Evolutionary conservation across 2,888 invertebrate genomes (phyloP), one percentile per base, ranked within the genome.

Genomic region (Petrolisthes manimaculis): DNA sequence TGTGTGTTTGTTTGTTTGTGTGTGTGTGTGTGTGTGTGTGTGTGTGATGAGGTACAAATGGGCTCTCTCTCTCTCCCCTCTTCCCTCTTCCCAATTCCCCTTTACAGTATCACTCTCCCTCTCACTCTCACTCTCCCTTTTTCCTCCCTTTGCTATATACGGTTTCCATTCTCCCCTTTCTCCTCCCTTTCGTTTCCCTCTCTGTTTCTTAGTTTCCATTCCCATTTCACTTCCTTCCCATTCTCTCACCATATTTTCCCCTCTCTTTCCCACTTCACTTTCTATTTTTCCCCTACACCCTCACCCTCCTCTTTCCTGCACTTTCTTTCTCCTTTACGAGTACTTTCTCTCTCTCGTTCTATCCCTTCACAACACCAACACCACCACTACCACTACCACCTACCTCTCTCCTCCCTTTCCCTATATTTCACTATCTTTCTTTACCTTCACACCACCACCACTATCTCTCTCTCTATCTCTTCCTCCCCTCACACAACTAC

Each of bases 271-370:
- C 54, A 18, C 79, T 18, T n/a, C 4, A n/a, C 79, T 54, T 37
- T 53, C 37, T n/a, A 3, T 55, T 37, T 14, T 61, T 24, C 37
- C 67, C 24, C 51, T 61, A 67, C 37, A 24, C 51, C 24, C 61
- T 61, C 81, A 53, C 81, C 24, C 6, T 81, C 67, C 9, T 81
- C 81, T 67, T 37, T 81, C 61, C 55, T 55, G 24, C 37, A 24
- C 24, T 81, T 21, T 81, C 12, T 81, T 37, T 8, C 61, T 81
- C 51, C 21, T 21, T 80, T 21, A 18, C 55, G 9, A 9, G 37
- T 24, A 21, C 61, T 81, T 21, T 67, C 4, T 81, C 37, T 61
- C n/a, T 67, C 81, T 37, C 67, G 14, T n/a, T 0, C 14, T 14
- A 12, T 14, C 8, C n/a, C 14, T 37, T 21, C 55, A 18, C 80